These are phyloP conservation scores for Scomber scombrus DNA, from an alignment of 2,113 vertebrate species.

Conservation along the genomic window DNA sequence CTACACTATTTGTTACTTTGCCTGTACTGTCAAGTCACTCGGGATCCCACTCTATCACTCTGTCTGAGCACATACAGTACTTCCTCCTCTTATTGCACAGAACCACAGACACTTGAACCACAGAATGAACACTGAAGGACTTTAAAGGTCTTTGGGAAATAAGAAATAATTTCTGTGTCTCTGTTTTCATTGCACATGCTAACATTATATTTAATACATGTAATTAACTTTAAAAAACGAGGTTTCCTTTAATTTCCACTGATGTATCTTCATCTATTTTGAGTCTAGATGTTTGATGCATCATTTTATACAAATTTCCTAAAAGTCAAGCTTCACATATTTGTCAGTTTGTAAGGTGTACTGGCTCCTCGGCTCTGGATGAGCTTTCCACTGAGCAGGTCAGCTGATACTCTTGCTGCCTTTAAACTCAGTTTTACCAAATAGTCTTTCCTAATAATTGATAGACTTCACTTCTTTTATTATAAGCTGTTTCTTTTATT, in stretches of 20 bases:
- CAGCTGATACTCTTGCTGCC: too few relatives aligned
- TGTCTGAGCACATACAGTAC: slow-evolving; percentile 7
- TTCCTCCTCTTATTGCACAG: slow-evolving; percentile 2
- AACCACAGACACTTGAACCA: neutral
- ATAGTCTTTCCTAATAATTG: too few relatives aligned
- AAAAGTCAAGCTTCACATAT: neutral
- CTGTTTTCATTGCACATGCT: neutral
- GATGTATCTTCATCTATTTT: too few relatives aligned
- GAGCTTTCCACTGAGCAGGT: too few relatives aligned
- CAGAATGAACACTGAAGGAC: neutral
- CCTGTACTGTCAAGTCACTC: slow-evolving; percentile 55
- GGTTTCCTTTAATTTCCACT: neutral
- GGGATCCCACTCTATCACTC: slow-evolving; percentile 31
- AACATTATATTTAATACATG: neutral
- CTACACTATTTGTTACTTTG: slow-evolving; percentile 72
- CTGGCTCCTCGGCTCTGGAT: too few relatives aligned
- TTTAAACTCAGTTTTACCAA: too few relatives aligned
- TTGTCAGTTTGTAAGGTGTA: neutral
- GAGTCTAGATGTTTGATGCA: too few relatives aligned
- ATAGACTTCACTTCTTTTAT: too few relatives aligned
- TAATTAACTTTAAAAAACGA: neutral
- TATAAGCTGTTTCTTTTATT: too few relatives aligned
- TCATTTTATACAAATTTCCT: neutral
- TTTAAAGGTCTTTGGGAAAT: neutral
- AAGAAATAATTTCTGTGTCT: neutral